These are phyloP conservation scores for Tenthredo notha DNA, from an alignment of 2,888 invertebrate species.

Conservation along the genomic window DNA sequence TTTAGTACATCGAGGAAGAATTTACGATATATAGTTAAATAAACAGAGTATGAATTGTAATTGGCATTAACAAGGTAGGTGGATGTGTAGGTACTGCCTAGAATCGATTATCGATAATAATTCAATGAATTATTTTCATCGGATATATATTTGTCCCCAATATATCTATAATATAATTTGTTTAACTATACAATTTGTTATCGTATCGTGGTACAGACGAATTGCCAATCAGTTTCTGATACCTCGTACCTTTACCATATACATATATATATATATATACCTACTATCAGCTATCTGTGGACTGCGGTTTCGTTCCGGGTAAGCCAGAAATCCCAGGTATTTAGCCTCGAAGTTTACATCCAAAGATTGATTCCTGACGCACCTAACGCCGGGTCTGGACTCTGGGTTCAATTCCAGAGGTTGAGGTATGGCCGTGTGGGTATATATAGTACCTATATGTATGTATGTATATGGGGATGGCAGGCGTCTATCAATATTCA, in stretches of 20 bases:
- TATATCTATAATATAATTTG: slow-evolving; percentile 61
- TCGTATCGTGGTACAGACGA: slow-evolving; percentile 50
- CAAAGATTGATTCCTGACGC: slow-evolving; percentile 50
- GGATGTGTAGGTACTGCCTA: neutral
- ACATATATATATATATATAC: too few relatives aligned
- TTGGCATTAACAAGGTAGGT: neutral
- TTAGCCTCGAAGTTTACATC: neutral
- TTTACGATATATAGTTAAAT: neutral
- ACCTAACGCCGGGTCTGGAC: neutral
- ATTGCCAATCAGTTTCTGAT: neutral
- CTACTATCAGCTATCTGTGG: neutral
- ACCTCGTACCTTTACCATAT: neutral
- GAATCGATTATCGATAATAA: slow-evolving; percentile 62
- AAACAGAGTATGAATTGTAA: neutral
- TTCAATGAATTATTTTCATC: slow-evolving; percentile 63
- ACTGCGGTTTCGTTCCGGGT: neutral
- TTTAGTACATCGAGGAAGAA: neutral
- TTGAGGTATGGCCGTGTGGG: slow-evolving; percentile 55
- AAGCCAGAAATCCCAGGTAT: slow-evolving; percentile 6
- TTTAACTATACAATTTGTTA: slow-evolving; percentile 48
- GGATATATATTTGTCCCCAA: slow-evolving; percentile 58
- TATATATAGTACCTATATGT: neutral
- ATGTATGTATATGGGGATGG: slow-evolving; percentile 34
- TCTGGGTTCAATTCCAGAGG: neutral
- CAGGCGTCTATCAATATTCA: slow-evolving; percentile 63